A percentile compares a stretch with the other conserved stretches of the same genome.
Conservation (phyloP, 1,140 invertebrate species). For the Drosophila punjabiensis region DNA sequence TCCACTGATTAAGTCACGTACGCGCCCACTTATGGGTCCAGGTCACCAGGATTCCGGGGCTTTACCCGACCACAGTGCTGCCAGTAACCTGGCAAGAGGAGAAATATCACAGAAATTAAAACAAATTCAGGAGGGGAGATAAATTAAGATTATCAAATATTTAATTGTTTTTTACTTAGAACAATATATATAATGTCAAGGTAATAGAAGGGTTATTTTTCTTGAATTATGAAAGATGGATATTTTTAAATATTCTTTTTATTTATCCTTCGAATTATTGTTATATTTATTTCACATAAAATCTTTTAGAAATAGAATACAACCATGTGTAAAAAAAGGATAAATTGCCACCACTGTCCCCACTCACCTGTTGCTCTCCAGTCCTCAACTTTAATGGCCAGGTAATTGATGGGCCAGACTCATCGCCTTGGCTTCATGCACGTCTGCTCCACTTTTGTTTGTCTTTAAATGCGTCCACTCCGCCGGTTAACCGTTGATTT, state of each 20-base stretch:
- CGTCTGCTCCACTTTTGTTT: conserved; percentile 52
- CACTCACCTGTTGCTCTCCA: conserved; percentile 58
- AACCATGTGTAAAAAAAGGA: not conserved
- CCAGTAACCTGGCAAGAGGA: not conserved
- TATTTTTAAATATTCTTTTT: too few species aligned
- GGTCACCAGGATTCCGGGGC: conserved; percentile 9
- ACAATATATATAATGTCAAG: not conserved
- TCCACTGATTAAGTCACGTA: conserved; percentile 76
- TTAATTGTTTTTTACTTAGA: too few species aligned
- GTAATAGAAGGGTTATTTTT: not conserved
- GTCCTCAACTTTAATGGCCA: conserved; percentile 28
- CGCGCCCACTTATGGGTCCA: conserved; percentile 48
- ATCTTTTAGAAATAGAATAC: not conserved
- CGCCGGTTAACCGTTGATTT: conserved; percentile 40
- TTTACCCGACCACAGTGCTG: conserved; percentile 20
- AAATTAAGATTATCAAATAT: not conserved
- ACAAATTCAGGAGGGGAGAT: not conserved
- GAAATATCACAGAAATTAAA: not conserved
- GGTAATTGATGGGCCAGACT: conserved; percentile 63
- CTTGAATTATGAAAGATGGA: not conserved
- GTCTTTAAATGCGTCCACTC: conserved; percentile 53
- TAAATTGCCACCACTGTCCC: not conserved
- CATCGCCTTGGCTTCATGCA: conserved; percentile 49
- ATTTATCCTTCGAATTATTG: not conserved
- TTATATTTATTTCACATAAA: not conserved